Percentiles rank a stretch among this genome's conserved stretches.
These are phyloP conservation scores for Palloptera scutellata DNA, from an alignment of 2,888 invertebrate species.

Conservation along the genomic window DNA sequence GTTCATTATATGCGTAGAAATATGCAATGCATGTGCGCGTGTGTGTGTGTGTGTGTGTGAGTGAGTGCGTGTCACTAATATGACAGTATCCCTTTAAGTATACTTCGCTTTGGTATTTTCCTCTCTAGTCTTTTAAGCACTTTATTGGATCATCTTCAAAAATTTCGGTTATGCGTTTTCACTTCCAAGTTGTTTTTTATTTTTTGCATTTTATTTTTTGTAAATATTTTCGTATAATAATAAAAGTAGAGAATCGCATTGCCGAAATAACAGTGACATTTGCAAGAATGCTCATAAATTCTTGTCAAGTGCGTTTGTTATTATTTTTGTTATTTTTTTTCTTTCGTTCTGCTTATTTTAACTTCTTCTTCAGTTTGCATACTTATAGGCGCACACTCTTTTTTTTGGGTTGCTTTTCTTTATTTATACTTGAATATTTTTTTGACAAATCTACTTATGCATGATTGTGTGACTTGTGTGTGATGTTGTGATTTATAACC, in stretches of 20 bases:
- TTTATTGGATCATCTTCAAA: conserved; percentile 14
- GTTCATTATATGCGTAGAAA: background rate
- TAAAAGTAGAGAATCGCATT: background rate
- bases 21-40: conserved; percentile 6
- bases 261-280: conserved; percentile 7
- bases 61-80: conserved; percentile 4
- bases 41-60: background rate
- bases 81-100: conserved; percentile 7
- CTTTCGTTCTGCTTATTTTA: no score
- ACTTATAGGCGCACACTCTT: no score
- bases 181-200: background rate
- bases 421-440: no score
- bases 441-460: no score
- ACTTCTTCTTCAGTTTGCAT: no score
- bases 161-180: background rate
- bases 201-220: conserved; percentile 1
- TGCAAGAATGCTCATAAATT: conserved; percentile 15
- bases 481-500: no score
- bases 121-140: background rate
- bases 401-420: no score
- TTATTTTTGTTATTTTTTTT: background rate
- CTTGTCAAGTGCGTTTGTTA: conserved; percentile 9
- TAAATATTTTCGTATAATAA: background rate
- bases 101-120: background rate
- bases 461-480: no score